Conservation (phyloP, 2,797 vertebrate species). For the Pangasius krempfi region DNA sequence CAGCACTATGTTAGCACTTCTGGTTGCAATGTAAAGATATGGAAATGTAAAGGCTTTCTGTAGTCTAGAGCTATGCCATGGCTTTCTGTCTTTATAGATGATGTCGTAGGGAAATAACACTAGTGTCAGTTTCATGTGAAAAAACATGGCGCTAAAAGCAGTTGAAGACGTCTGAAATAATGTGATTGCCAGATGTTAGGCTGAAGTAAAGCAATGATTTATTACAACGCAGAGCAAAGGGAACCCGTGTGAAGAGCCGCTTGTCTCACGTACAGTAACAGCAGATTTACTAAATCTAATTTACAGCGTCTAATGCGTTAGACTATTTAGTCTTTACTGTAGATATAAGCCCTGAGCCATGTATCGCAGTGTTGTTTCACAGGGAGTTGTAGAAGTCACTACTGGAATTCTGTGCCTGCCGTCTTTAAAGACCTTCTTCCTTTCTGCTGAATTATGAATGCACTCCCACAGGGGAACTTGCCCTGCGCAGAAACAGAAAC, state of each 20-base stretch:
- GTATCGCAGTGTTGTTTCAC: background rate
- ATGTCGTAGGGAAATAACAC: background rate
- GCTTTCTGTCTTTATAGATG: background rate
- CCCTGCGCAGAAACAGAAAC: slow-evolving; percentile 12
- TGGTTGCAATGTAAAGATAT: background rate
- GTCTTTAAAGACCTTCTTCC: slow-evolving; percentile 12
- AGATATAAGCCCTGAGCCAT: background rate
- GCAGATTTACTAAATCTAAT: background rate
- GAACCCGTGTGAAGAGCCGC: background rate
- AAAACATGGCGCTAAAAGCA: background rate
- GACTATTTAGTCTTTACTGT: background rate
- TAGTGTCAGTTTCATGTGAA: background rate
- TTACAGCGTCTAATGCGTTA: background rate
- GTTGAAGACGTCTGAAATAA: background rate
- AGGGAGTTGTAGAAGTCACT: background rate
- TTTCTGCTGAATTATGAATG: slow-evolving; percentile 3
- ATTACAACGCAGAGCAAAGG: background rate
- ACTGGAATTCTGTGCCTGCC: slow-evolving; percentile 15
- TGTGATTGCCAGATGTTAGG: slow-evolving; percentile 26
- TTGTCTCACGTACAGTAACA: background rate
- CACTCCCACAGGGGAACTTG: background rate
- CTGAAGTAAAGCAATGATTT: background rate
- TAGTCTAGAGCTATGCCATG: no score
- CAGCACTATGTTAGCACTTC: background rate
- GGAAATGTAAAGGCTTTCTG: background rate